A percentile compares a stretch with the other conserved stretches of the same genome.
Evolutionary conservation across 2,113 vertebrate species (phyloP).

Genomic region (Pheucticus melanocephalus): DNA sequence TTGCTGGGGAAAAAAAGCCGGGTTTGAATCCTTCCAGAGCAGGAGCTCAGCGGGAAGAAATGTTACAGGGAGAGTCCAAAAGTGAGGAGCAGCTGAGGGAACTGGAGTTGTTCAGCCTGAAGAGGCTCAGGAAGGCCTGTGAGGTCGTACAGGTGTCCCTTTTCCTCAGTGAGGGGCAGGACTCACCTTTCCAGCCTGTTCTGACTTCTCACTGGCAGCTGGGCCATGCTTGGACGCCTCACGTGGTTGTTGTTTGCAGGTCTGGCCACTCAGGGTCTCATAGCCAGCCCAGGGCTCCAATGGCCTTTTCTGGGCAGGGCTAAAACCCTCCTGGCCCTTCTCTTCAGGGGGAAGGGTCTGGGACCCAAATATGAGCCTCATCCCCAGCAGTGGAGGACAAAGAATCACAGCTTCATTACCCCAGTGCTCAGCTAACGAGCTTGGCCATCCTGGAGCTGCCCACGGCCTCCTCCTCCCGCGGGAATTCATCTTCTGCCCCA

Average conservation of each 20-base stretch:
- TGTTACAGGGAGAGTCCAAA: background rate
- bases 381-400: background rate
- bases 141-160: background rate
- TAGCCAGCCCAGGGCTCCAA: accelerated
- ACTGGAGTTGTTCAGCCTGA: background rate
- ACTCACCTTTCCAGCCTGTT: background rate
- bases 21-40: background rate
- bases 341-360: background rate
- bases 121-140: background rate
- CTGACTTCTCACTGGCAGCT: background rate
- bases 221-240: accelerated
- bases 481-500: background rate
- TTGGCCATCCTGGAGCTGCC: background rate
- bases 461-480: background rate
- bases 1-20: background rate
- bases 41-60: background rate
- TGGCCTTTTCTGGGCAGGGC: background rate
- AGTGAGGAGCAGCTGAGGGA: background rate
- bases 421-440: accelerated
- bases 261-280: background rate
- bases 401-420: accelerated
- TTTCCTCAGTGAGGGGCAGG: background rate
- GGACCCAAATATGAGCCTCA: accelerated
- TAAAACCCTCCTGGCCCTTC: background rate
- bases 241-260: no score